A percentile compares a stretch with the other conserved stretches of the same genome.
Conservation (phyloP, 2,113 vertebrate species). For the Heterochromis multidens region DNA sequence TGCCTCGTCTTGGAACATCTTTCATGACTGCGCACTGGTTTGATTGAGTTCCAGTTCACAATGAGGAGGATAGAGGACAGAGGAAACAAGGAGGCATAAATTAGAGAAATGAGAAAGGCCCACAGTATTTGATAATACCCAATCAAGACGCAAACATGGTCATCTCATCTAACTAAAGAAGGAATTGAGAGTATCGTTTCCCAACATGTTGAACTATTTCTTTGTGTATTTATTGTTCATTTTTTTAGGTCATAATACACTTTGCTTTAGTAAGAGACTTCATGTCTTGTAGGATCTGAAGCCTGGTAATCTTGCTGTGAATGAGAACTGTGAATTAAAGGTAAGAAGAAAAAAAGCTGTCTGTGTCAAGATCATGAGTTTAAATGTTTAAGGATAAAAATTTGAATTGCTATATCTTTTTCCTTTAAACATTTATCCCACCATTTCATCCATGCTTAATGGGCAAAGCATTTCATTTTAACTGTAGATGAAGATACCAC, state of each 20-base stretch:
- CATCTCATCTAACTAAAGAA: no score
- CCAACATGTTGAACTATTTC: not conserved
- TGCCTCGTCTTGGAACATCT: not conserved
- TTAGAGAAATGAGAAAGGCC: not conserved
- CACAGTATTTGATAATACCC: not conserved
- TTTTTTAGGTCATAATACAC: not conserved
- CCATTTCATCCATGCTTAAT: not conserved
- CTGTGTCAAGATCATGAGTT: not conserved
- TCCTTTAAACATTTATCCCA: not conserved
- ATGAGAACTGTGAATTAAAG: slow-evolving; percentile 81
- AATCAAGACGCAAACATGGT: not conserved
- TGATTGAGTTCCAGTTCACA: not conserved
- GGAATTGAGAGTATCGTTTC: not conserved
- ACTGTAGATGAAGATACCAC: not conserved
- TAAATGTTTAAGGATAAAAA: no score
- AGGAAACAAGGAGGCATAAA: not conserved
- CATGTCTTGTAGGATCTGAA: slow-evolving; percentile 75
- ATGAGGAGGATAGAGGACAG: not conserved
- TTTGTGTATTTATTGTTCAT: not conserved
- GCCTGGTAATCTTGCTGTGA: slow-evolving; percentile 79
- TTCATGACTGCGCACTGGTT: not conserved
- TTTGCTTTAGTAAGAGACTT: not conserved
- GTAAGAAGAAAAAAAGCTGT: slow-evolving; percentile 32
- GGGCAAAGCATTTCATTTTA: not conserved
- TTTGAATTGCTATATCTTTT: no score